phyloP scores from a whole-genome alignment of 2,113 vertebrate genomes.

The Trochalopteron elliotii region DNA sequence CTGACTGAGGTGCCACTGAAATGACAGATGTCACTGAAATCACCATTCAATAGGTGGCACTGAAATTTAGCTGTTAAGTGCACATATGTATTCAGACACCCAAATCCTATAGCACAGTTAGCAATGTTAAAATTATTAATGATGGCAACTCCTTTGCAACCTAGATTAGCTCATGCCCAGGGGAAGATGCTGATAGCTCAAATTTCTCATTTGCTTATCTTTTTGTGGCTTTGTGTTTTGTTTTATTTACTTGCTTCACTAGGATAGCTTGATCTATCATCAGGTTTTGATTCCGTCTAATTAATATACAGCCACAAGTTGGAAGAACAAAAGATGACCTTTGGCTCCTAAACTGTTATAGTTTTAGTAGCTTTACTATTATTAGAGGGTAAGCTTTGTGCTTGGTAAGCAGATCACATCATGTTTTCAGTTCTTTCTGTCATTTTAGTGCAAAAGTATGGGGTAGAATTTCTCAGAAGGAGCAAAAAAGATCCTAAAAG shows the following conservation, averaged over 20 bases:
- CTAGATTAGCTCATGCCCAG: not conserved
- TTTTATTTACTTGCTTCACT: not conserved
- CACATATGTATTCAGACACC: not conserved
- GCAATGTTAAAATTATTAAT: not conserved
- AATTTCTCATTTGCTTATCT: not conserved
- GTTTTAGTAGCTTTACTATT: not conserved
- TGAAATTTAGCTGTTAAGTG: not conserved
- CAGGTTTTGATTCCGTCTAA: not conserved
- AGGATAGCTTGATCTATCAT: not conserved
- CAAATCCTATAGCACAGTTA: not conserved
- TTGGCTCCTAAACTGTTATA: not conserved
- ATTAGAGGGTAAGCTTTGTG: not conserved
- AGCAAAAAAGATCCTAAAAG: not conserved
- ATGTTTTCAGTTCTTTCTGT: not conserved
- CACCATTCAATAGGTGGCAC: not conserved
- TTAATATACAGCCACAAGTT: not conserved
- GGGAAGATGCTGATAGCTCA: not conserved
- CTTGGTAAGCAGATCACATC: not conserved
- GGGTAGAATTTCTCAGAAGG: not conserved
- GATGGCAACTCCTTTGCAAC: not conserved
- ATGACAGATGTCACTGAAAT: no score
- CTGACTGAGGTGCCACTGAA: not conserved
- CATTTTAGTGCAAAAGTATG: not conserved
- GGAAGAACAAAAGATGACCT: not conserved
- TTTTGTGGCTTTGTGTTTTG: not conserved